These are phyloP conservation scores for Dascillus cervinus DNA, from an alignment of 2,888 invertebrate species.

Conservation along the genomic window DNA sequence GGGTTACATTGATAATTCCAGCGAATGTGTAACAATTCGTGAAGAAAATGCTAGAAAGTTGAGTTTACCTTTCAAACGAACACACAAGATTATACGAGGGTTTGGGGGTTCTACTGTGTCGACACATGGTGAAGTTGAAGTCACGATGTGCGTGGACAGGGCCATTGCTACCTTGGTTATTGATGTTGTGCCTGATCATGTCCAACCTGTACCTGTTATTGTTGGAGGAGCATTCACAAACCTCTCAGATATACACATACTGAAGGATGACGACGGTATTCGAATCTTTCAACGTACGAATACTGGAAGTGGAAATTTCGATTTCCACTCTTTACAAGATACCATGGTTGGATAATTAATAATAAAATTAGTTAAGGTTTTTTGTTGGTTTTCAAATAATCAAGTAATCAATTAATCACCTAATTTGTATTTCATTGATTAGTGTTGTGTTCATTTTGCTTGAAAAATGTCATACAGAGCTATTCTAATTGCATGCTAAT, in stretches of 20 bases:
- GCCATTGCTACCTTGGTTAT: constrained; percentile 15
- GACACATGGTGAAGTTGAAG: constrained; percentile 15
- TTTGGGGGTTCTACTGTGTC: constrained; percentile 14
- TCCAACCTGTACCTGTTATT: constrained; percentile 20
- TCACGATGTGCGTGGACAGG: constrained; percentile 16
- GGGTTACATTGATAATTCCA: constrained; percentile 17
- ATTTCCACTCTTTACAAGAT: too few relatives aligned
- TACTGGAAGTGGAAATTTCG: constrained; percentile 10
- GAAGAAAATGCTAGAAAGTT: constrained; percentile 16
- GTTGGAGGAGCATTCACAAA: constrained; percentile 14
- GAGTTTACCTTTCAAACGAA: constrained; percentile 15
- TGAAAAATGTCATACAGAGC: too few relatives aligned
- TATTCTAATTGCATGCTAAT: too few relatives aligned
- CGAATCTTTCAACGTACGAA: constrained; percentile 10
- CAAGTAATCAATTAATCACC: too few relatives aligned
- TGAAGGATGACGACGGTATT: constrained; percentile 8
- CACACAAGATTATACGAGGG: constrained; percentile 17
- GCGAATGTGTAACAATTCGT: constrained; percentile 17
- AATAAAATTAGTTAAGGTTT: too few relatives aligned
- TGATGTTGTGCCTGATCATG: constrained; percentile 19
- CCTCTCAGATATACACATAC: constrained; percentile 7
- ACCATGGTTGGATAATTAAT: too few relatives aligned
- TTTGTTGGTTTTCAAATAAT: too few relatives aligned
- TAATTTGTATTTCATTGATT: too few relatives aligned
- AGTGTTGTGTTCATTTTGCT: too few relatives aligned